Evolutionary conservation across 2,888 invertebrate genomes (phyloP).

Genomic region (Branchipolynoe longqiensis): DNA sequence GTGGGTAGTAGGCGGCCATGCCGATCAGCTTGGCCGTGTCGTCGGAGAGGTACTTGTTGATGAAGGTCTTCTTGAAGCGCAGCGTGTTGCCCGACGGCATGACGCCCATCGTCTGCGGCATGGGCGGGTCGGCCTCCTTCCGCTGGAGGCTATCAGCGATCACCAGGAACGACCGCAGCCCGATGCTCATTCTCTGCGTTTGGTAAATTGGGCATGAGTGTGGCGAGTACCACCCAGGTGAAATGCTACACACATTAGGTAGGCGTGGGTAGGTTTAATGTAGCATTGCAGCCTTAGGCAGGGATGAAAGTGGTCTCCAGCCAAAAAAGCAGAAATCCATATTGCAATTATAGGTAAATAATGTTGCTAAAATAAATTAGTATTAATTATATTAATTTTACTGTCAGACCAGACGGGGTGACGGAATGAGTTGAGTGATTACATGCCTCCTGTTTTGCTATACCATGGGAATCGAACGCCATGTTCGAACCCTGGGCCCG

Average conservation of each 20-base stretch:
- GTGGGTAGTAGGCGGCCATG: constrained; percentile 97
- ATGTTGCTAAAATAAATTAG: no score
- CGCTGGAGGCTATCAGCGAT: constrained; percentile 99
- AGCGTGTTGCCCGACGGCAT: constrained; percentile 97
- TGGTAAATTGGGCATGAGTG: not conserved
- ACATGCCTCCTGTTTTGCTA: no score
- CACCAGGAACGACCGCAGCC: constrained; percentile 97
- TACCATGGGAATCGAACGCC: no score
- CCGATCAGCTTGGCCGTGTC: constrained; percentile 98
- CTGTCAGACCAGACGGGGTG: no score
- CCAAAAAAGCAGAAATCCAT: no score
- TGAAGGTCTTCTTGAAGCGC: constrained; percentile 95
- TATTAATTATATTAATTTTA: no score
- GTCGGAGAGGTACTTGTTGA: constrained; percentile 92
- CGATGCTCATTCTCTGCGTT: constrained; percentile 94
- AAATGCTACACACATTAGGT: not conserved
- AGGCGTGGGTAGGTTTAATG: no score
- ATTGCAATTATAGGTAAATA: no score
- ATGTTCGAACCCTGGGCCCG: no score
- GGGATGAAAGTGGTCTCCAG: no score
- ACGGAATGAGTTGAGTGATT: no score
- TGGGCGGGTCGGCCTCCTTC: constrained; percentile 99
- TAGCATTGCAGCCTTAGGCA: no score
- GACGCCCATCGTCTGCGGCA: constrained; percentile 97
- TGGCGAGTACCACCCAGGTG: not conserved